Base-by-base conservation (phyloP, 2,888 invertebrate species). In the Catocala sponsa region DNA sequence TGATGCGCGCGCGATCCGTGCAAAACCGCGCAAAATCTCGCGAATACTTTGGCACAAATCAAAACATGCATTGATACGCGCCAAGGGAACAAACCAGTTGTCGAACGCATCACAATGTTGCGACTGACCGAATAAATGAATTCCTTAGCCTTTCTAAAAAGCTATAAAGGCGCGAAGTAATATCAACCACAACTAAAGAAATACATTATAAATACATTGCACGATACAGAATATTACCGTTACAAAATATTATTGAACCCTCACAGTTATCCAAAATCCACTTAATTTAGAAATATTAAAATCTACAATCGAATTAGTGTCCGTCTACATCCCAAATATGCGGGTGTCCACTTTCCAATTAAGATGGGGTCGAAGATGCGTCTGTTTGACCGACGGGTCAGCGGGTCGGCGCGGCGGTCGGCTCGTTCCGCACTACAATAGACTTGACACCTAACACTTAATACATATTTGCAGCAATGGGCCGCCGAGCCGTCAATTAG, bases 291-390 rank as follows among this genome's bases (percentile, higher is more conserved):
- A 79, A 82, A 82, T 82, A 85, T 84, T 84, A 83, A 78, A 83
- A 84, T 81, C 80, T 75, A 83, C 82, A 82, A 84, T 66, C 51
- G 77, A 85, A 88, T 88, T 86, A 87, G 86, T 86, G 79, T 82
- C 77, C 78, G 67, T 76, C 74, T 71, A 52, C 63, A 65, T 67
- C 55, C 57, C 63, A 76, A 78, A 77, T 81, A 91, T 93, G 94
- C 93, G 93, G 93, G 94, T 91, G 90, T 88, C 88, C 88, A 86
- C 88, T 85, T 72, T 84, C 86, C 84, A 81, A 81, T 88, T 88
- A 85, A 85, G 84, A 81, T 85, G 82, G 89, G 90, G 88, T 85
- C 84, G 83, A 79, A 82, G 79, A 72, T 70, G 70, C 75, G 82
- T 78, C 79, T 79, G 53, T 75, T 70, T 78, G 78, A 80, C 78